These are phyloP conservation scores for Trogon surrucura DNA, from an alignment of 2,113 vertebrate species.

Conservation along the genomic window DNA sequence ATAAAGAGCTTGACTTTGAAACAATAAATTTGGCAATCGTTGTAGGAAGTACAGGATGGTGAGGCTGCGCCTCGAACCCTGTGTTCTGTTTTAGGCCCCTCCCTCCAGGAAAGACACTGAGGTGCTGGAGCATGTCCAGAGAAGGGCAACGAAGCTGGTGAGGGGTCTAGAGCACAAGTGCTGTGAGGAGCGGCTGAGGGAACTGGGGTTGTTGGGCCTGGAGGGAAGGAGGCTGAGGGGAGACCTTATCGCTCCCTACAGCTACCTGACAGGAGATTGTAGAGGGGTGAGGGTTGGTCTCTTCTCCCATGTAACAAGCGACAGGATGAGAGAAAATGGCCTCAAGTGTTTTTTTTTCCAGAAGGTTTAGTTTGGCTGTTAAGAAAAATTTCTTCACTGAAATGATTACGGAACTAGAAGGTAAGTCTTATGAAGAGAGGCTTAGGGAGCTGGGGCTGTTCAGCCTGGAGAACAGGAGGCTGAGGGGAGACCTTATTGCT, in stretches of 20 bases:
- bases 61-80: neutral
- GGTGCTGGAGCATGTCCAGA: neutral
- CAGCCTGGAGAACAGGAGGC: too few species aligned
- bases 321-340: accelerated
- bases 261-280: neutral
- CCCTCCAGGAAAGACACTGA: neutral
- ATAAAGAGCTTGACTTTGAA: neutral
- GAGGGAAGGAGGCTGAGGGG: neutral
- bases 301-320: neutral
- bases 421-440: too few species aligned
- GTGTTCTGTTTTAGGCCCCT: neutral
- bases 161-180: neutral
- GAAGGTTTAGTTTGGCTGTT: neutral
- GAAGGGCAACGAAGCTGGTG: accelerated
- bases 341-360: neutral
- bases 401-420: too few species aligned
- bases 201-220: neutral
- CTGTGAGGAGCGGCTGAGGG: accelerated
- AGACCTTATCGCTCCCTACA: neutral
- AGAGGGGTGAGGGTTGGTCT: accelerated
- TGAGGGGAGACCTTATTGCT: too few species aligned
- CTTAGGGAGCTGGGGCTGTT: too few species aligned
- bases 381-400: neutral
- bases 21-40: neutral
- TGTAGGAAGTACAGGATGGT: neutral